A percentile compares a stretch with the other conserved stretches of the same genome.
Evolutionary conservation across 2,113 vertebrate genomes (phyloP).

Genomic region (Hiodon tergisus): DNA sequence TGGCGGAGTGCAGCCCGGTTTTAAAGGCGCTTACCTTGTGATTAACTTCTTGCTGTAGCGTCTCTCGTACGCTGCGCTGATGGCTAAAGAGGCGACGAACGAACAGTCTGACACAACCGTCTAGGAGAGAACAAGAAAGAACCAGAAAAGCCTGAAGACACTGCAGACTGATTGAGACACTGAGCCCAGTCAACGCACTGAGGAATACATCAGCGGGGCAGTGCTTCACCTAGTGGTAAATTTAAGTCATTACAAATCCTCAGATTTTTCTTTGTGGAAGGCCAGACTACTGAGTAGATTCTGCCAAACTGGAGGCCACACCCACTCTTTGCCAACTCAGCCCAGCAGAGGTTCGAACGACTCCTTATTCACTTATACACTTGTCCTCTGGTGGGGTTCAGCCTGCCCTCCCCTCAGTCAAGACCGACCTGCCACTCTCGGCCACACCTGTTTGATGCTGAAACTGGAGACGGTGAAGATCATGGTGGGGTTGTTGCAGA

Average conservation of each 20-base stretch:
- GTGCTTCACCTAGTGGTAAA: neutral
- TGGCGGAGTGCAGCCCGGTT: neutral
- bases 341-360: no score
- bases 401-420: neutral
- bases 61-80: constrained; percentile 94
- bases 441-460: constrained; percentile 93
- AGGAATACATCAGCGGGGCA: no score
- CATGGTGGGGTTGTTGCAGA: constrained; percentile 91
- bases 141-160: neutral
- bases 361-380: no score
- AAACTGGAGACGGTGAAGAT: constrained; percentile 99
- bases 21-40: constrained; percentile 72
- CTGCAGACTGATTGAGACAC: neutral
- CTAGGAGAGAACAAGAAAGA: constrained; percentile 49
- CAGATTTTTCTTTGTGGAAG: no score
- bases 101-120: constrained; percentile 98
- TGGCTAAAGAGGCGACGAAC: constrained; percentile 92
- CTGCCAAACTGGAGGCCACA: no score
- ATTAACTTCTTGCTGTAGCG: constrained; percentile 96
- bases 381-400: neutral
- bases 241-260: neutral
- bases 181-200: no score
- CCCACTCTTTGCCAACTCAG: no score
- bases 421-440: neutral
- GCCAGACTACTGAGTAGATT: no score